Base-by-base conservation (phyloP, 2,888 invertebrate genomes). In the Microchrysa polita region DNA sequence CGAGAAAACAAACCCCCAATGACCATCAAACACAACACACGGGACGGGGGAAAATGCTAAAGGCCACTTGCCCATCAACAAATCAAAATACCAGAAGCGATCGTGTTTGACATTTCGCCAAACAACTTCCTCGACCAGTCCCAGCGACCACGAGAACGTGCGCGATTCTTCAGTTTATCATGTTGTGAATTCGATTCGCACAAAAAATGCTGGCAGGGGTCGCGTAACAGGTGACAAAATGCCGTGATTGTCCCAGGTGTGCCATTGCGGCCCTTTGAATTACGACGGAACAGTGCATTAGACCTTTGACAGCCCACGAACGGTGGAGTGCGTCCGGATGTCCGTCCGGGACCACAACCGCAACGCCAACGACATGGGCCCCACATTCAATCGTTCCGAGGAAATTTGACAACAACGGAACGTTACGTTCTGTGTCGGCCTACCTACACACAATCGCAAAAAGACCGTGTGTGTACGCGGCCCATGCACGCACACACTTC, bases 341-440 rank as follows among this genome's bases (percentile, higher is more conserved):
- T 48, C 48, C 48, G 48, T 48, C 48, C 48, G 48, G 48, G 48
- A 48, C 48, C 48, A 48, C 48, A 48, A 48, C 48, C 48, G 12
- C n/a, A n/a, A n/a, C n/a, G n/a, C n/a, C n/a, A n/a, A n/a, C n/a
- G n/a, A n/a, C n/a, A n/a, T 48, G 5, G 48, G 48, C 48, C 48
- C 48, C 48, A n/a, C n/a, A 48, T 48, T 48, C 48, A 48, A 2
- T 12, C 2, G 48, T 48, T 12, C 48, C 48, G 48, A 12, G 48
- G 10, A 48, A 48, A 48, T 48, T n/a, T 48, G 48, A 48, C 48
- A 48, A 48, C 48, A 12, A 12, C 16, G 48, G 48, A 5, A 48
- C 48, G 16, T n/a, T 34, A 4, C 48, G 10, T 5, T 48, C n/a
- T n/a, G n/a, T n/a, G n/a, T n/a, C n/a, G 4, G 48, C 48, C 48